Conservation (phyloP, 2,888 invertebrate species). For the Yponomeuta malinellus region DNA sequence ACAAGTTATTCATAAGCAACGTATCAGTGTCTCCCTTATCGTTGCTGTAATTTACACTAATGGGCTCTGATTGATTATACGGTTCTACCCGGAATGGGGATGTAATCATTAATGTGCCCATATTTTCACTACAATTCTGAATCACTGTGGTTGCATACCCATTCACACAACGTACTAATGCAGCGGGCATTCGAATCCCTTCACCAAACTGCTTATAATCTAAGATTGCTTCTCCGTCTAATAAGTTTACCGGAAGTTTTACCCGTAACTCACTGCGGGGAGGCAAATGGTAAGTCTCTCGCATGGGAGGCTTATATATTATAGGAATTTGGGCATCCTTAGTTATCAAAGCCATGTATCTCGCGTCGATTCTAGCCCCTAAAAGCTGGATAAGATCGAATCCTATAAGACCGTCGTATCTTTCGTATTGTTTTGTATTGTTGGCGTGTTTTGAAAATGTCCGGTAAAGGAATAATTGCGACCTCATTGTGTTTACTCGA, state of each 20-base stretch:
- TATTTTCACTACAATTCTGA: background rate
- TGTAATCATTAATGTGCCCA: background rate
- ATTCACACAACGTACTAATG: background rate
- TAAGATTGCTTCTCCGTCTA: constrained; percentile 1
- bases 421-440: background rate
- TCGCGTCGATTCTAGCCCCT: background rate
- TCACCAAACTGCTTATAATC: background rate
- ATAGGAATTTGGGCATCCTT: background rate
- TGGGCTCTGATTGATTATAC: background rate
- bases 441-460: background rate
- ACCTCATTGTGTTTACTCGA: constrained; percentile 3
- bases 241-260: constrained; percentile 4
- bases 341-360: background rate
- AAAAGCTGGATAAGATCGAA: background rate
- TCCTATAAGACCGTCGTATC: constrained; percentile 6
- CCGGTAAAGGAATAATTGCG: background rate
- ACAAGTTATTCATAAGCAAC: background rate
- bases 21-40: background rate
- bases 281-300: background rate
- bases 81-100: background rate
- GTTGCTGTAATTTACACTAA: background rate
- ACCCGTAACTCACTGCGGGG: background rate
- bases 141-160: background rate
- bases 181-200: background rate
- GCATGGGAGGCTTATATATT: background rate